Evolutionary conservation across 2,888 invertebrate species (phyloP).

Genomic region (Atrina japonica): DNA sequence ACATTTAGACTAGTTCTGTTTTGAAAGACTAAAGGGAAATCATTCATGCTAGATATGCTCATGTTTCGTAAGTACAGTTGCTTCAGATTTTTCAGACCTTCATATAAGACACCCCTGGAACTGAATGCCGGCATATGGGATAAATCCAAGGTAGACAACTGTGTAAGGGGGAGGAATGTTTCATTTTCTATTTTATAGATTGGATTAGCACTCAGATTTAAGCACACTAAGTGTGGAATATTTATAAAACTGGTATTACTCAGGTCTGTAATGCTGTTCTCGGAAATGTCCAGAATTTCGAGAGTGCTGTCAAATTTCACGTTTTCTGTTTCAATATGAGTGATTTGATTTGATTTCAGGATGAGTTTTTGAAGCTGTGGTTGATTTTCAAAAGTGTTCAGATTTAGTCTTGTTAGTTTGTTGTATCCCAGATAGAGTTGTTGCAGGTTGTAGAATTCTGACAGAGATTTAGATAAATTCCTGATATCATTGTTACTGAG

Average conservation of each 20-base stretch:
- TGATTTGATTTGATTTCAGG: conserved; percentile 30
- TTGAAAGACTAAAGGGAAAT: background rate
- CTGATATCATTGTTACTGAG: conserved; percentile 52
- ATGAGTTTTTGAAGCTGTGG: conserved; percentile 15
- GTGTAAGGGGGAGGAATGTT: conserved; percentile 11
- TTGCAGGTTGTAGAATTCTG: conserved; percentile 43
- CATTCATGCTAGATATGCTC: conserved; percentile 3
- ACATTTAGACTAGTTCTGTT: conserved; percentile 42
- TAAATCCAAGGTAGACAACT: conserved; percentile 13
- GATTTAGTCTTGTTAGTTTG: conserved; percentile 7
- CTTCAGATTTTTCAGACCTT: conserved; percentile 30
- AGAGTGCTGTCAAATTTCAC: conserved; percentile 41
- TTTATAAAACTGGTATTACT: conserved; percentile 7
- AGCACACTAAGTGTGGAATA: background rate
- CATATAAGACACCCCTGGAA: background rate
- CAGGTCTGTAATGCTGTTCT: conserved; percentile 38
- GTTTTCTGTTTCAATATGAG: conserved; percentile 14
- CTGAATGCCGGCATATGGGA: background rate
- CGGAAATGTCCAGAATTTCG: conserved; percentile 36
- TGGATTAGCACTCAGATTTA: conserved; percentile 22
- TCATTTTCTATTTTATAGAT: conserved; percentile 1
- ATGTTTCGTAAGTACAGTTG: conserved; percentile 42
- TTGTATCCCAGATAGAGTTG: conserved; percentile 47
- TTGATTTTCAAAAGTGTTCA: conserved; percentile 4
- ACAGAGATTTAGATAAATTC: conserved; percentile 38